These are phyloP conservation scores for Calyptomena viridis DNA, from an alignment of 2,113 vertebrate genomes.

Conservation along the genomic window DNA sequence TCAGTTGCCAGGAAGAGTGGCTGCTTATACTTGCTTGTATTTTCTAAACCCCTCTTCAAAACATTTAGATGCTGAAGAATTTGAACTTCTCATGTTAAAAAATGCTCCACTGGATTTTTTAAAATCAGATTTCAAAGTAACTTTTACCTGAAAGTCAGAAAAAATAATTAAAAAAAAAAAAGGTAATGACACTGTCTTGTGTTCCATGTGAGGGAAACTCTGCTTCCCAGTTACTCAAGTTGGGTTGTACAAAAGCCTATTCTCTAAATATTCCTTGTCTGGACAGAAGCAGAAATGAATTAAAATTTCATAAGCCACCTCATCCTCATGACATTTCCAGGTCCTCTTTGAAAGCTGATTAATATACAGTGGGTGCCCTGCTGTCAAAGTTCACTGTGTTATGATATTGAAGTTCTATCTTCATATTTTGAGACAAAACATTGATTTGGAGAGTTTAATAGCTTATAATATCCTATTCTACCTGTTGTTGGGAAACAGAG, in stretches of 20 bases:
- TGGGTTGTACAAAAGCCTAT: background rate
- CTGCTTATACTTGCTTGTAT: background rate
- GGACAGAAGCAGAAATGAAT: background rate
- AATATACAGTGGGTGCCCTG: background rate
- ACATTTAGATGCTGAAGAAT: background rate
- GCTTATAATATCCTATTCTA: background rate
- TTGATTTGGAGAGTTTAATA: background rate
- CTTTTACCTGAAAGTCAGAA: background rate
- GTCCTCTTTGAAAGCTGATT: background rate
- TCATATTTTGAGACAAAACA: background rate
- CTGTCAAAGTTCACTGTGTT: background rate
- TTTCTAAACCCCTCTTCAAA: background rate
- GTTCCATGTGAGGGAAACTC: background rate
- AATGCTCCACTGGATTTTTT: background rate
- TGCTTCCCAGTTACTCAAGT: background rate
- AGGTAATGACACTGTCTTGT: fast-evolving
- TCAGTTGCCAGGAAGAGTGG: background rate
- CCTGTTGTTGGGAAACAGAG: background rate
- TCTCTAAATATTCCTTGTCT: background rate
- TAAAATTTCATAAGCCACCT: background rate
- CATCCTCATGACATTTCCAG: constrained; percentile 14
- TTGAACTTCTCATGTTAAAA: background rate
- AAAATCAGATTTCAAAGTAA: background rate
- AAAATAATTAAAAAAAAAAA: background rate
- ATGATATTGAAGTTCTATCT: background rate